These are phyloP conservation scores for Hydriomena furcata DNA, from an alignment of 2,888 invertebrate species.

Conservation along the genomic window DNA sequence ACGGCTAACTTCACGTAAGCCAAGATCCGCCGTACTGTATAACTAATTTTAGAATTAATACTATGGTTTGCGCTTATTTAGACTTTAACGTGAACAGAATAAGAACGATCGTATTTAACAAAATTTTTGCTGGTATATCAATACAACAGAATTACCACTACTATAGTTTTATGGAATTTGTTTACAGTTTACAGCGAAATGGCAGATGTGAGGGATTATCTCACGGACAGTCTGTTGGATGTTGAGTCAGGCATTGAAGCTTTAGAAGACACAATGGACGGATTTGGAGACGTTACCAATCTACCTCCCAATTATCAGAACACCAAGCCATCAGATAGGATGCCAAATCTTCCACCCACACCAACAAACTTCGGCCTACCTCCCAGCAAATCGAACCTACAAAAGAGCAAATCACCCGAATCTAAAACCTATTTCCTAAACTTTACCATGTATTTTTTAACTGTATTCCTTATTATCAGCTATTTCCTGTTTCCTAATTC, in stretches of 20 bases:
- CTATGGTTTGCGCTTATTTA: no score
- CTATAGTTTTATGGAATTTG: neutral
- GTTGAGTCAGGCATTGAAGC: conserved; percentile 82
- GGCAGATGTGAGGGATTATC: conserved; percentile 52
- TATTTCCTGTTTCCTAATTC: conserved; percentile 66
- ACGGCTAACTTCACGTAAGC: no score
- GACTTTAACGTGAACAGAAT: no score
- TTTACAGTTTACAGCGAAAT: conserved; percentile 56
- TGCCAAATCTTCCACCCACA: conserved; percentile 34
- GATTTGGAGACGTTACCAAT: conserved; percentile 55
- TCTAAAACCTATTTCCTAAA: conserved; percentile 58
- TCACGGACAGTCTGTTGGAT: conserved; percentile 61
- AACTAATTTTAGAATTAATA: no score
- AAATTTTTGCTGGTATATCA: no score
- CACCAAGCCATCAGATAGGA: conserved; percentile 41
- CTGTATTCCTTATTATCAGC: conserved; percentile 61
- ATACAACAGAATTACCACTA: no score
- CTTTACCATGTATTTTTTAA: conserved; percentile 67
- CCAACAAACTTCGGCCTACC: conserved; percentile 56
- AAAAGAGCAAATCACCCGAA: conserved; percentile 35
- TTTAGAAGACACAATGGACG: conserved; percentile 72
- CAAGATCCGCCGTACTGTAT: no score
- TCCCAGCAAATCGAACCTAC: conserved; percentile 59
- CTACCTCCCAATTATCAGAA: conserved; percentile 37
- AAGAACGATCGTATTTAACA: no score